These are phyloP conservation scores for Heliocidaris erythrogramma DNA, from an alignment of 35 echinoderm and acorn worm species.

Conservation along the genomic window DNA sequence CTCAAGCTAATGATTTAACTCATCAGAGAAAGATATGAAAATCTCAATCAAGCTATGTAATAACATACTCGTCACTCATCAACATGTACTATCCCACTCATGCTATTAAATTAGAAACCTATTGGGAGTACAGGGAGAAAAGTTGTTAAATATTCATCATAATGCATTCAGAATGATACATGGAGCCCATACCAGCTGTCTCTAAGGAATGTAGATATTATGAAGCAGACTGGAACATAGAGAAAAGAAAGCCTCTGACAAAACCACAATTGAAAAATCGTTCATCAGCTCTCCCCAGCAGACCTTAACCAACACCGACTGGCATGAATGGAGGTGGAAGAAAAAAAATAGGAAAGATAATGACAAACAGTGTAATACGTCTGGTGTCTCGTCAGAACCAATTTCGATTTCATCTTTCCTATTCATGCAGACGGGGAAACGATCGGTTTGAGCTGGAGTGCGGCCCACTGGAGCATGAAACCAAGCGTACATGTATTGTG, in stretches of 20 bases:
- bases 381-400: neutral
- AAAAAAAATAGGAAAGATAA: neutral
- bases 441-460: neutral
- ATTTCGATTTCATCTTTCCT: neutral
- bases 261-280: neutral
- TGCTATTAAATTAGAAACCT: neutral
- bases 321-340: neutral
- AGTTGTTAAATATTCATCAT: neutral
- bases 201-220: neutral
- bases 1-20: neutral
- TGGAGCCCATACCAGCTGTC: neutral
- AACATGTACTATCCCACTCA: neutral
- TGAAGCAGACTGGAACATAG: neutral
- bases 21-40: too few relatives aligned
- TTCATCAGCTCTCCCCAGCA: neutral
- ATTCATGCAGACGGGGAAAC: neutral
- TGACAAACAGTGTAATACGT: neutral
- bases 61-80: neutral
- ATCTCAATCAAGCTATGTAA: too few relatives aligned
- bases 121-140: neutral
- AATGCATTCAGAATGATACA: neutral
- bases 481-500: neutral
- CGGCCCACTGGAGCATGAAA: neutral
- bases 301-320: neutral
- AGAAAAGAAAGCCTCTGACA: neutral